phyloP scores from a whole-genome alignment of 2,888 invertebrate species.

The Leucania comma region DNA sequence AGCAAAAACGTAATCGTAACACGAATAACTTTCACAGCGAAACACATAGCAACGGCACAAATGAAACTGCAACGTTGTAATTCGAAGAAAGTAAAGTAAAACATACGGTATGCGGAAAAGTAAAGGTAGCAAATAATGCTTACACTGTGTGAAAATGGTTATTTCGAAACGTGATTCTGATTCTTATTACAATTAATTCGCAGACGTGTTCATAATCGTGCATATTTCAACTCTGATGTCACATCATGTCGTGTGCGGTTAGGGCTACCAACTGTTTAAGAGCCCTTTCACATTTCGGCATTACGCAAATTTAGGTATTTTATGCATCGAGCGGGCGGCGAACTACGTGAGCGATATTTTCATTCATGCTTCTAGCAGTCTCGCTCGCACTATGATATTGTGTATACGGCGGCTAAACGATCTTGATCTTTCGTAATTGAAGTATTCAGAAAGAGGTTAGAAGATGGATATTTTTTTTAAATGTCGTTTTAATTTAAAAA shows the following conservation, averaged over 20 bases:
- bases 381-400: no score
- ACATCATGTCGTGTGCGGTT: constrained; percentile 65
- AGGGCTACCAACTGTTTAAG: not conserved
- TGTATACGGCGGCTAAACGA: no score
- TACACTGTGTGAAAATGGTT: constrained; percentile 73
- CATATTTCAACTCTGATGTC: constrained; percentile 79
- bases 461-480: no score
- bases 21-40: constrained; percentile 53
- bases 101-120: constrained; percentile 64
- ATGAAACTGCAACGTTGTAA: constrained; percentile 49
- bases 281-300: no score
- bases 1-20: constrained; percentile 48
- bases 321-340: no score
- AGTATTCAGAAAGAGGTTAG: no score
- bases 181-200: constrained; percentile 69
- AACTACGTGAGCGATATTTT: no score
- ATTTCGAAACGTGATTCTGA: constrained; percentile 79
- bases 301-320: no score
- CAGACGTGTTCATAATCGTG: constrained; percentile 72
- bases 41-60: constrained; percentile 33
- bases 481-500: no score
- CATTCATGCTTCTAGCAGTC: no score
- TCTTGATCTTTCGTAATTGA: no score
- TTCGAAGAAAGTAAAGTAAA: constrained; percentile 57
- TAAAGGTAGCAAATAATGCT: constrained; percentile 65